Percentiles rank a stretch among this genome's conserved stretches.
phyloP scores from a whole-genome alignment of 1,140 invertebrate species.

The Tetragonula clypearis region DNA sequence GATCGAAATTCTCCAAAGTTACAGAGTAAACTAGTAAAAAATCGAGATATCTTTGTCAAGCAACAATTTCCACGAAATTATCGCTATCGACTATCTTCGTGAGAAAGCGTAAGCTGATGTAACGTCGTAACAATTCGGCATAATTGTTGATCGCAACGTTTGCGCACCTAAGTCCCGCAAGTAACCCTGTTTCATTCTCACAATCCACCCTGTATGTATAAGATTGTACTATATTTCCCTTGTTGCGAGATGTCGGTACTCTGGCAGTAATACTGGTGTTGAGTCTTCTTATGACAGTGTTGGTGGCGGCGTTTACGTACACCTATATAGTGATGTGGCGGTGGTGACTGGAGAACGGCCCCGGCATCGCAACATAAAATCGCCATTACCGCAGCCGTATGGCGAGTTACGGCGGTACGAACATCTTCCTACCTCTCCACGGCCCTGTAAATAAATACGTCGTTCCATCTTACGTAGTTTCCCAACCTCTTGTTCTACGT shows the following conservation, averaged over 20 bases:
- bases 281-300: not conserved
- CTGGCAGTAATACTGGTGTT: not conserved
- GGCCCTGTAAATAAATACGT: slow-evolving; percentile 71
- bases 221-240: not conserved
- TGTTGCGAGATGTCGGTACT: not conserved
- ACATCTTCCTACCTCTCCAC: slow-evolving; percentile 54
- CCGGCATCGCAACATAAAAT: slow-evolving; percentile 75
- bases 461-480: slow-evolving; percentile 62
- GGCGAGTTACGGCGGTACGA: slow-evolving; percentile 69
- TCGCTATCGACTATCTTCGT: too few relatives aligned
- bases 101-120: too few relatives aligned
- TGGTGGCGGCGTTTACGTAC: not conserved
- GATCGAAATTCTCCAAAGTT: too few relatives aligned
- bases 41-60: too few relatives aligned
- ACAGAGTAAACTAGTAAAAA: too few relatives aligned
- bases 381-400: slow-evolving; percentile 74
- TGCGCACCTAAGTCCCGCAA: not conserved
- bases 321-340: not conserved
- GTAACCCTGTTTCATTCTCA: too few relatives aligned
- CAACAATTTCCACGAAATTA: too few relatives aligned
- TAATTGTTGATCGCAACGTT: too few relatives aligned
- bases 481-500: slow-evolving; percentile 19
- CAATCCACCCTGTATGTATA: slow-evolving; percentile 14
- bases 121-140: too few relatives aligned
- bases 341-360: slow-evolving; percentile 44